Base-by-base conservation (phyloP, 2,888 invertebrate species). In the Incurvaria masculella region DNA sequence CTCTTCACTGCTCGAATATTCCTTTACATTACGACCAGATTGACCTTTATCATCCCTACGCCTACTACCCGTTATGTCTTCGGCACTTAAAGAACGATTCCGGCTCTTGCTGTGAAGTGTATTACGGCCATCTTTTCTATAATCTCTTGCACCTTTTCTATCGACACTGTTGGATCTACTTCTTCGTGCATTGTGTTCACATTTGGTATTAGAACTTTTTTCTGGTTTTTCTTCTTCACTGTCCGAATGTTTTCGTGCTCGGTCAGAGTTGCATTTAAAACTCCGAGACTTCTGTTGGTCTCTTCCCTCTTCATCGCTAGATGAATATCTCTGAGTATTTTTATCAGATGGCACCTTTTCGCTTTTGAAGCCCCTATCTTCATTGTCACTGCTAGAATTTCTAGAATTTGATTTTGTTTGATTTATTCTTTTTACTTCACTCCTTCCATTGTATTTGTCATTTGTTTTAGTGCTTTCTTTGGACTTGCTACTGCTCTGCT, bases 391-490 rank as follows among this genome's bases (percentile, higher is more conserved):
- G 19, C 49, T 55, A 19, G 46, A 49, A 23, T 57, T 55, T 18
- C n/a, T n/a, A n/a, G 59, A 58, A 47, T 57, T 60, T 38, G 55
- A 45, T 46, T 56, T 58, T 48, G 23, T 23, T 5, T 6, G 5
- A 23, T 53, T 57, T 20, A 48, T 57, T 46, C 51, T 53, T 47
- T 27, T 57, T 41, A 48, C 45, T 44, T 56, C 63, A 50, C 54
- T 61, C 53, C 53, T 61, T 14, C 62, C 64, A 48, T 68, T 66
- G 4, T 64, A 57, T 46, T 59, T 57, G 44, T 59, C 57, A 39
- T 62, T 59, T 48, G 61, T 59, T 46, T 11, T 33, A 33, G 33
- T n/a, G 33, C 11, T 4, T 14, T 6, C 14, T n/a, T 33, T 11
- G 33, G 14, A 11, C 11, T 33, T n/a, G 4, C 11, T 14, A 33